Evolutionary conservation across 2,113 vertebrate genomes (phyloP).

Genomic region (Bostrychus sinensis): DNA sequence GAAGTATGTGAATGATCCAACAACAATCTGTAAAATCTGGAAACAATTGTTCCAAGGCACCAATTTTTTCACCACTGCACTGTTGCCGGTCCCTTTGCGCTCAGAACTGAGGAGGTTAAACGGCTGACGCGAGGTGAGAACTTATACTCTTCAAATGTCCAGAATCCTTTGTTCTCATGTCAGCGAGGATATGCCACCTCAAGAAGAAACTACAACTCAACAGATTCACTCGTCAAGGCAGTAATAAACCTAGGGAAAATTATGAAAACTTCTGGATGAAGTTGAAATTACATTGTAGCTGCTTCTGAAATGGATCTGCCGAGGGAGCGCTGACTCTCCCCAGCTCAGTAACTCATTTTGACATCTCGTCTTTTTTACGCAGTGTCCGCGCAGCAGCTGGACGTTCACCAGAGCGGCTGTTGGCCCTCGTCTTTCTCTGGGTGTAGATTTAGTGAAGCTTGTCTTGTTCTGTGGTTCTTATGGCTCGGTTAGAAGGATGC

Average conservation of each 20-base stretch:
- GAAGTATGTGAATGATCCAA: conserved; percentile 33
- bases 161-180: conserved; percentile 4
- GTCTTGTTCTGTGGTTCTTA: conserved; percentile 21
- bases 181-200: conserved; percentile 22
- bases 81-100: conserved; percentile 24
- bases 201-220: conserved; percentile 1
- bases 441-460: conserved; percentile 26
- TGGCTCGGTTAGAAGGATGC: conserved; percentile 51
- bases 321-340: conserved; percentile 3
- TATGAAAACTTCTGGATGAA: background rate
- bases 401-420: conserved; percentile 16
- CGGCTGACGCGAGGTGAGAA: conserved; percentile 9
- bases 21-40: conserved; percentile 45
- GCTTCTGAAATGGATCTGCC: conserved; percentile 1
- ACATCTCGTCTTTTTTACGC: conserved; percentile 15
- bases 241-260: background rate
- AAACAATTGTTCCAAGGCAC: conserved; percentile 40
- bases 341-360: conserved; percentile 4
- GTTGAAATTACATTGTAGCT: conserved; percentile 1
- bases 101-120: conserved; percentile 11
- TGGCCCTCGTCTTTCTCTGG: conserved; percentile 9
- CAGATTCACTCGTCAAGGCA: background rate
- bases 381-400: conserved; percentile 45
- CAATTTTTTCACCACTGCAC: conserved; percentile 3
- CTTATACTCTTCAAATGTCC: conserved; percentile 10